Evolutionary conservation across 2,113 vertebrate species (phyloP), one percentile per base, ranked within the genome.

Genomic region (Ornithorhynchus anatinus): DNA sequence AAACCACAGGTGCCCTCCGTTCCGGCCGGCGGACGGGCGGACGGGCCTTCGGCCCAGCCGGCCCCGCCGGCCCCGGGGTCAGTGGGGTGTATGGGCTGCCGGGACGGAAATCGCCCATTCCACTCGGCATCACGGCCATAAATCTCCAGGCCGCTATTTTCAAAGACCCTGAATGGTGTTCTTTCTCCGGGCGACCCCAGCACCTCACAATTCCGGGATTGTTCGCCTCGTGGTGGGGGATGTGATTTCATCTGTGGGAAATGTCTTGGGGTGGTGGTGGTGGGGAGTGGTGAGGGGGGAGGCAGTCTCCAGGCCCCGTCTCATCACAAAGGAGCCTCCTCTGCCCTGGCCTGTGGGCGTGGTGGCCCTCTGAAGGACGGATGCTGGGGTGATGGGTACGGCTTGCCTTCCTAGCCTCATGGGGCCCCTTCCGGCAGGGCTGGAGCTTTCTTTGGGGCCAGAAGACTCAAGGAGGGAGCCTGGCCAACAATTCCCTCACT

Each of bases 131-230:
- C 27, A 1, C 4, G 39, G 48, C 57, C 71, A 25, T 4, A 22
- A 1, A 37, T 59, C 63, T 57, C 51, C 13, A 20, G 58, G 69
- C 78, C 67, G 83, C 84, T 88, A 45, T 84, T 88, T 81, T 72
- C 44, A 79, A 84, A 69, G 32, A 51, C 59, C 27, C 77, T 88
- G 59, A 90, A 84, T 81, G 75, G 51, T 54, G 3, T 22, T 75
- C 81, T 87, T 86, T 88, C 80, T 85, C 71, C 66, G 17, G 52
- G 53, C 37, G 3, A 83, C 69, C 75, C 66, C 38, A 25, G 79
- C 57, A 63, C 69, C 53, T 88, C 70, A 90, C 88, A 90, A 90
- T 78, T 62, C 69, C 74, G 74, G 86, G 73, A 82, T 47, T 86
- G 81, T 84, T 88, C 85, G 83, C 84, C 44, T 63, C 70, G 57